phyloP scores from a whole-genome alignment of 2,113 vertebrate species.

The Uria aalge region DNA sequence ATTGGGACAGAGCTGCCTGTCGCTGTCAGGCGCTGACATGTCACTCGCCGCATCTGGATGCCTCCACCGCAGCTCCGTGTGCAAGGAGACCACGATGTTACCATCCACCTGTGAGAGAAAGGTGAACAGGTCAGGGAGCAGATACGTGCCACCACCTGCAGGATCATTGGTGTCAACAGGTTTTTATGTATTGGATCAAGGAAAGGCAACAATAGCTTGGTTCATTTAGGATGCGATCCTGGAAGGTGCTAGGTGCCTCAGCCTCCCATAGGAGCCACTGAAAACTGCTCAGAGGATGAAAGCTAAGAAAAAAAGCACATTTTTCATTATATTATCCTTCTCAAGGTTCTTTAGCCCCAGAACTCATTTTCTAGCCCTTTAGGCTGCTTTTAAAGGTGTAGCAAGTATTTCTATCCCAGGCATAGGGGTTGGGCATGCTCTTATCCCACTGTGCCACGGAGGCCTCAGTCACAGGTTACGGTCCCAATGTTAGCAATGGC shows the following conservation, averaged over 20 bases:
- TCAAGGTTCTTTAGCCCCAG: not conserved
- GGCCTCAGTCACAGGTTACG: not conserved
- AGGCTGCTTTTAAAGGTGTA: not conserved
- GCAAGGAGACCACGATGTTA: constrained; percentile 88
- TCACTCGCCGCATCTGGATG: constrained; percentile 83
- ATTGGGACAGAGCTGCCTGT: constrained; percentile 68
- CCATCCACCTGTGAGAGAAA: constrained; percentile 80
- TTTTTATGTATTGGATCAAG: not conserved
- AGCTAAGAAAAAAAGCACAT: not conserved
- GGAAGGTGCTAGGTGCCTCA: not conserved
- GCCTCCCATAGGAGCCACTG: not conserved
- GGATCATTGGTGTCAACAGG: not conserved
- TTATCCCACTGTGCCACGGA: not conserved
- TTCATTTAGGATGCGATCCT: not conserved
- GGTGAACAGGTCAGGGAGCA: not conserved
- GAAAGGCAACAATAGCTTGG: not conserved
- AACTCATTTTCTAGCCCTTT: not conserved
- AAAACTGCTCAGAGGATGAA: not conserved
- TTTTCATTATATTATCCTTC: not conserved
- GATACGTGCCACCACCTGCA: accelerated
- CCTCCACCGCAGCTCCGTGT: constrained; percentile 87
- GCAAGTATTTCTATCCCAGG: not conserved
- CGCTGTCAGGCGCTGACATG: constrained; percentile 79
- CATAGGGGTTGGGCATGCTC: not conserved
- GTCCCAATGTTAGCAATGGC: not conserved